These are phyloP conservation scores for Athalia rosae DNA, from an alignment of 2,888 invertebrate species.

Conservation along the genomic window DNA sequence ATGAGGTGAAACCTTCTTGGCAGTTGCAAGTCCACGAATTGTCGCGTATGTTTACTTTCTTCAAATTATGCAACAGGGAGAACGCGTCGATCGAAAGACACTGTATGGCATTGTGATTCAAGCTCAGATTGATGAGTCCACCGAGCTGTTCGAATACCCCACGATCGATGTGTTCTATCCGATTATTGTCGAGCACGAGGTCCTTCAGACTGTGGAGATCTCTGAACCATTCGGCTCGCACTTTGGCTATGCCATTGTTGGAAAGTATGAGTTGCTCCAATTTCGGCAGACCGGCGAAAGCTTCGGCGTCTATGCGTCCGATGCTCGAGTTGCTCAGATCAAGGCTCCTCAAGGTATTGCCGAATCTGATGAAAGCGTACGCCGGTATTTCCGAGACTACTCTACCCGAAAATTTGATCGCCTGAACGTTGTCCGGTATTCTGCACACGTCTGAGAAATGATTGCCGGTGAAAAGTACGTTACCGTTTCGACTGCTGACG, in stretches of 20 bases:
- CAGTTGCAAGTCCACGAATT: conserved; percentile 63
- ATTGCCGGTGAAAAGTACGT: neutral
- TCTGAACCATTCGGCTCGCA: conserved; percentile 58
- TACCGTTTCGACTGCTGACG: neutral
- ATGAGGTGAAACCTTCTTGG: conserved; percentile 51
- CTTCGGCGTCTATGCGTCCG: conserved; percentile 56
- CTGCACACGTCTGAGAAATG: conserved; percentile 51
- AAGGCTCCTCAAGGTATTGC: conserved; percentile 61
- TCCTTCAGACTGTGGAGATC: conserved; percentile 58
- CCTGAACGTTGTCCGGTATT: conserved; percentile 59
- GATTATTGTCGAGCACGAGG: conserved; percentile 56
- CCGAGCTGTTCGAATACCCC: conserved; percentile 54
- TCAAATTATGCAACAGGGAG: conserved; percentile 51
- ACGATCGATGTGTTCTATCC: conserved; percentile 55
- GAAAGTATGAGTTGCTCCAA: conserved; percentile 57
- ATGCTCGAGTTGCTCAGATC: conserved; percentile 58
- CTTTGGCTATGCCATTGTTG: conserved; percentile 54
- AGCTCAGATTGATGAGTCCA: conserved; percentile 55
- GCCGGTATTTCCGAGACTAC: conserved; percentile 53
- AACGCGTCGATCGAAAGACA: conserved; percentile 57
- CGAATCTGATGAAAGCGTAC: conserved; percentile 64
- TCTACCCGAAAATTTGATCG: conserved; percentile 59
- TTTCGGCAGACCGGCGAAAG: conserved; percentile 63
- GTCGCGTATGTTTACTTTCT: conserved; percentile 54
- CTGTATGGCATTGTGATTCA: conserved; percentile 56